Conservation (phyloP, 2,888 invertebrate species). For the Spilarctia lutea region DNA sequence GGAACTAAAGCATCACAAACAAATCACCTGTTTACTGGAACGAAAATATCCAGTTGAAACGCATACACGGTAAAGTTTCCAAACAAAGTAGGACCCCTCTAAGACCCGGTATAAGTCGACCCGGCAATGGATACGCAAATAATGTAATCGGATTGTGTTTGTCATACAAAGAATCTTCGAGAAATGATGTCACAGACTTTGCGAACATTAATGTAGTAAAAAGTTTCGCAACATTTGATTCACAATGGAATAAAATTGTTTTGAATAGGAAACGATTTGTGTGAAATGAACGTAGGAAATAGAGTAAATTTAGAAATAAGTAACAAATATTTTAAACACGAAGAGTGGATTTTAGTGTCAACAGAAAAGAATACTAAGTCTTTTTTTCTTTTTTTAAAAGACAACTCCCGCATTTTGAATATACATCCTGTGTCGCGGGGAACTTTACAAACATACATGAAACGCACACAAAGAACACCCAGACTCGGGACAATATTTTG, state of each 20-base stretch:
- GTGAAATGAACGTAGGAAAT: neutral
- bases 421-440: no score
- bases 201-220: conserved; percentile 15
- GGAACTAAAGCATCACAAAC: conserved; percentile 44
- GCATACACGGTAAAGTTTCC: conserved; percentile 44
- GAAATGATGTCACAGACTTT: conserved; percentile 18
- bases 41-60: conserved; percentile 50
- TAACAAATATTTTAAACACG: neutral
- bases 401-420: no score
- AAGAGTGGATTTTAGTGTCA: neutral
- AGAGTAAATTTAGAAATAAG: neutral
- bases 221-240: conserved; percentile 13
- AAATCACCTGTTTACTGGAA: conserved; percentile 51
- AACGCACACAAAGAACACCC: no score
- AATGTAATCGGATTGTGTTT: conserved; percentile 65
- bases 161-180: conserved; percentile 34
- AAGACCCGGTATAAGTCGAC: conserved; percentile 47
- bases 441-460: no score
- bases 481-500: no score
- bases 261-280: neutral
- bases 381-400: no score
- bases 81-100: conserved; percentile 48
- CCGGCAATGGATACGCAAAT: conserved; percentile 57
- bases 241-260: neutral
- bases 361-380: no score